A percentile compares a stretch with the other conserved stretches of the same genome.
Evolutionary conservation across 2,113 vertebrate species (phyloP).

Genomic region (Ictidomys tridecemlineatus): DNA sequence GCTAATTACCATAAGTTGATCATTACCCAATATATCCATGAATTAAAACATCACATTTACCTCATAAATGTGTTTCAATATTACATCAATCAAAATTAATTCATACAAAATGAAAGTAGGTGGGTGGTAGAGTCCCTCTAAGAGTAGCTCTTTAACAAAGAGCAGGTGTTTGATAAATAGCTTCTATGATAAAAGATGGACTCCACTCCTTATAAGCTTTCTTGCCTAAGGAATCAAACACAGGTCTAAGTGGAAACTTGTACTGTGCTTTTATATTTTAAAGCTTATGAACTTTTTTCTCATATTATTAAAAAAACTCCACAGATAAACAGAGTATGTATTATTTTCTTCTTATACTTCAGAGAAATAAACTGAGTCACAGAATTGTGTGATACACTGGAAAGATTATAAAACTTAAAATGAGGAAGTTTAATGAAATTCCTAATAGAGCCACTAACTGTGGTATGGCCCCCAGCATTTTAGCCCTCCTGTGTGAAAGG

Average conservation of each 20-base stretch:
- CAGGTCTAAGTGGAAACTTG: neutral
- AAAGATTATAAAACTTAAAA: neutral
- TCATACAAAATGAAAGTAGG: neutral
- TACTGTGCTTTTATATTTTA: neutral
- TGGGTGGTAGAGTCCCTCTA: neutral
- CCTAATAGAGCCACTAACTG: neutral
- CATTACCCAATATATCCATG: neutral
- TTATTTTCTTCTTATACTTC: neutral
- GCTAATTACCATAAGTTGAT: neutral
- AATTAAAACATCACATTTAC: neutral
- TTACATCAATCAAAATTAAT: neutral
- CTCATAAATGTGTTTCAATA: neutral
- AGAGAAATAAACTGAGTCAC: neutral
- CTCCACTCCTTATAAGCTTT: neutral
- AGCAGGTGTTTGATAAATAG: neutral
- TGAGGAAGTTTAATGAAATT: neutral
- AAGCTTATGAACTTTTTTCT: neutral
- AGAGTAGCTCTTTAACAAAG: neutral
- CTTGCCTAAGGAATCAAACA: neutral
- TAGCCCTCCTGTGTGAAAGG: neutral
- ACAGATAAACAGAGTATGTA: neutral
- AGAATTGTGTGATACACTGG: neutral
- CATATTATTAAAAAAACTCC: neutral
- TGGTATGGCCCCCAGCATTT: neutral
- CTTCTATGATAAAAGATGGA: neutral